A percentile compares a stretch with the other conserved stretches of the same genome.
Evolutionary conservation across 2,888 invertebrate species (phyloP).

Genomic region (Stenolophus ochropezus): DNA sequence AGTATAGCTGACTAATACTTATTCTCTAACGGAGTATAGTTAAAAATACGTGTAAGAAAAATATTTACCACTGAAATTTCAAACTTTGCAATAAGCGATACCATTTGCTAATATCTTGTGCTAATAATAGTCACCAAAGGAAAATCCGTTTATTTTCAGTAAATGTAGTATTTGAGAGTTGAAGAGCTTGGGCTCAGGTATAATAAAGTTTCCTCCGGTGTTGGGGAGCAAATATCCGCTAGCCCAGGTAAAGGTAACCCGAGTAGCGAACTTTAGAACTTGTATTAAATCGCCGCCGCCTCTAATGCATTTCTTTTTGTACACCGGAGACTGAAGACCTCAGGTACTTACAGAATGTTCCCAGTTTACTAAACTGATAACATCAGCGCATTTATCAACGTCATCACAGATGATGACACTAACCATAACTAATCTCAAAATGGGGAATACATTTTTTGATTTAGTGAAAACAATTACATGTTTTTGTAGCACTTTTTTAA

Average conservation of each 20-base stretch:
- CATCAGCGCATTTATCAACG: constrained; percentile 7
- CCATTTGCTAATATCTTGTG: no score
- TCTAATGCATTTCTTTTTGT: constrained; percentile 11
- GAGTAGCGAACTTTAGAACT: constrained; percentile 37
- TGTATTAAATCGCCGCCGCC: constrained; percentile 24
- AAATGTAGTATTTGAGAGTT: background rate
- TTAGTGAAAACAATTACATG: background rate
- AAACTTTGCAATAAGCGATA: no score
- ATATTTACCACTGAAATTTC: no score
- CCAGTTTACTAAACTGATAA: constrained; percentile 12
- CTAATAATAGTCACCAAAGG: background rate
- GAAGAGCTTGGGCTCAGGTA: background rate
- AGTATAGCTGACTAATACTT: no score
- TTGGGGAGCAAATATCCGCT: constrained; percentile 1
- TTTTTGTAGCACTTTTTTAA: background rate
- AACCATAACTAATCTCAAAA: background rate
- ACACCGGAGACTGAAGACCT: background rate
- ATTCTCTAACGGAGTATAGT: no score
- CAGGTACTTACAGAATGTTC: constrained; percentile 4
- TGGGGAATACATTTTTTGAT: background rate
- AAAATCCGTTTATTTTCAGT: background rate
- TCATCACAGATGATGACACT: background rate
- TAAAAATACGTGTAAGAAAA: no score
- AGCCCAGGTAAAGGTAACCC: constrained; percentile 30
- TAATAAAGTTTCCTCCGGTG: background rate